Base-by-base conservation (phyloP, 2,888 invertebrate species). In the Sarcophaga caerulescens region DNA sequence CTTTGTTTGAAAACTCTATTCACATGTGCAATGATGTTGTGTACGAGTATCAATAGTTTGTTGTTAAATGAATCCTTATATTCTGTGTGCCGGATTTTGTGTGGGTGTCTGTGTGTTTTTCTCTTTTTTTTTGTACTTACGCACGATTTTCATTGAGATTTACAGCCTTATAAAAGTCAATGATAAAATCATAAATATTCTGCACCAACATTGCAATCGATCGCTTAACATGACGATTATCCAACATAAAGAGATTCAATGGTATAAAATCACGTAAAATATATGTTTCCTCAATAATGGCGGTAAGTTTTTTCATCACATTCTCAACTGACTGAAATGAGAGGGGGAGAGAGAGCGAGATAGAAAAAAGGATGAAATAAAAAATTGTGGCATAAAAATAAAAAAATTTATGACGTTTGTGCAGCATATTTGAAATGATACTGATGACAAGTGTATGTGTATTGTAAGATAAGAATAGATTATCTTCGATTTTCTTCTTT, bases 161-260 rank as follows among this genome's bases (percentile, higher is more conserved):
- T 84, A 93, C 89, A 78, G 92, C 92, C 87, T 90, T 90, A 88
- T 92, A 93, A 88, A 91, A 93, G 90, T 92, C 92, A 88, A 91
- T 92, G 88, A 92, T 91, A 89, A 92, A 93, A 89, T 92, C 90
- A 88, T 92, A 92, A 88, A 93, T 90, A 85, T 93, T 91, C 84
- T 90, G 88, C 79, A 93, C 90, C 87, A 93, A 89, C 90, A 91
- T 91, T 63, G 89, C 90, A 75, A 93, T 88, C 68, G 92, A 91
- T 79, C 89, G 89, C 88, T 93, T 93, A 81, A 93, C 92, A 89
- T 92, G 93, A 11, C 93, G 92, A 90, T 94, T 94, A 90, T 97
- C 96, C 87, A 97, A 94, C 94, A 96, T 96, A 88, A 98, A 94
- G 94, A 98, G 95, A 93, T 97, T 98, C 81, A 98, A 93, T 0